Base-by-base conservation (phyloP, 1,140 invertebrate species). In the Atta texana region DNA sequence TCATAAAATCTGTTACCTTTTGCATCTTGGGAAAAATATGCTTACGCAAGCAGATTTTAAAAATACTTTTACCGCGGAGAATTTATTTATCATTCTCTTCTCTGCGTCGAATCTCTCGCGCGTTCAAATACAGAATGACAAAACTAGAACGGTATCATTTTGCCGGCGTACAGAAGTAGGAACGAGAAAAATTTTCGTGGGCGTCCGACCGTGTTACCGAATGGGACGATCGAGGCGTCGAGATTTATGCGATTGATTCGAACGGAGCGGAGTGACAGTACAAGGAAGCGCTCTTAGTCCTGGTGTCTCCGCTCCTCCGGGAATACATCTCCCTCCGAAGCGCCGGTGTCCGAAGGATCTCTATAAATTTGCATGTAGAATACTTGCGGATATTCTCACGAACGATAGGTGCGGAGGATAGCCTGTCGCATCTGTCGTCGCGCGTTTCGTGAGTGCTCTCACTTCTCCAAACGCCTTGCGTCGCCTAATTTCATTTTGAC, bases 311-410 rank as follows among this genome's bases (percentile, higher is more conserved):
- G 89, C 89, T 94, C 94, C 93, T 94, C 59, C 14, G 94, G 93
- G 94, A 89, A 93, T 94, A 94, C 92, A 91, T 93, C 92, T 93
- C 89, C 93, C 93, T 91, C 76, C 89, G 90, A 90, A 89, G 68
- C 92, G 85, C 86, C 87, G 88, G 88, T 94, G 95, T 95, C 94
- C 94, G 93, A 95, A 94, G 94, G 94, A 95, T 95, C 94, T 95
- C 94, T 95, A 95, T 95, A 95, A 95, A 95, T 95, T 95, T 95
- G 94, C 95, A 95, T 95, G 94, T 95, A 95, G 94, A 95, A 95
- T 95, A 94, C 93, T 92, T 89, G 89, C 91, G 90, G 91, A 94
- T 92, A 92, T 93, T 94, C 93, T 92, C 88, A 88, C 88, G 87
- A 81, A 90, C 86, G 82, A 82, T 91, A 75, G 91, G 76, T 77